Base-by-base conservation (phyloP, 2,888 invertebrate species). In the Athalia circularis region DNA sequence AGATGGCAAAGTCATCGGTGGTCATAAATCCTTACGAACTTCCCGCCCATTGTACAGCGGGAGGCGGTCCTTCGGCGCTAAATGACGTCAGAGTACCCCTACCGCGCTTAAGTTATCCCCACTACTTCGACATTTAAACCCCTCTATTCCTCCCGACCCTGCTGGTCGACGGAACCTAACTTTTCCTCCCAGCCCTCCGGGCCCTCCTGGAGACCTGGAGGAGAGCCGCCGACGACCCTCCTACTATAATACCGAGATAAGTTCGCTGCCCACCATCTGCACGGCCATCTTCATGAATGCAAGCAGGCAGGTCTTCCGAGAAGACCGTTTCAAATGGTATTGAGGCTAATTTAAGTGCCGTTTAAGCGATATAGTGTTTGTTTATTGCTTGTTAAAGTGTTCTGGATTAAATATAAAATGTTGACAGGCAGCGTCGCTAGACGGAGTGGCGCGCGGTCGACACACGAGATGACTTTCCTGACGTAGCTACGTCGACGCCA, bases 11-110 rank as follows among this genome's bases (percentile, higher is more conserved):
- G 80, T 62, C 52, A 83, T 83, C 81, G 83, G 79, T 72, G 83
- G 85, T 88, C 88, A 84, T 90, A 90, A 90, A 90, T 90, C 87
- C 85, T 87, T 79, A 75, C 75, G 79, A 85, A 86, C 89, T 92
- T 92, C 92, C 93, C 93, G 93, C 93, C 93, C 92, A 92, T 92
- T 90, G 91, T 90, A 88, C 88, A 89, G 87, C 86, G 88, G 91
- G 29, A 91, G 92, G 93, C 92, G 92, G 92, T 89, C 90, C 92
- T 90, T 89, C 84, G 78, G 84, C 65, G 81, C 82, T 86, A 84
- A 85, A 85, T 91, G 91, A 92, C 91, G 91, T 91, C 90, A 90
- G 82, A 11, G 57, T 77, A 79, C 80, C 84, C 85, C 85, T 81
- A 80, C 85, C 84, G 80, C 80, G 67, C 74, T 81, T 59, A 61